A percentile compares a stretch with the other conserved stretches of the same genome.
phyloP scores from a whole-genome alignment of 1,140 invertebrate species.

The Archivesica marissinica region DNA sequence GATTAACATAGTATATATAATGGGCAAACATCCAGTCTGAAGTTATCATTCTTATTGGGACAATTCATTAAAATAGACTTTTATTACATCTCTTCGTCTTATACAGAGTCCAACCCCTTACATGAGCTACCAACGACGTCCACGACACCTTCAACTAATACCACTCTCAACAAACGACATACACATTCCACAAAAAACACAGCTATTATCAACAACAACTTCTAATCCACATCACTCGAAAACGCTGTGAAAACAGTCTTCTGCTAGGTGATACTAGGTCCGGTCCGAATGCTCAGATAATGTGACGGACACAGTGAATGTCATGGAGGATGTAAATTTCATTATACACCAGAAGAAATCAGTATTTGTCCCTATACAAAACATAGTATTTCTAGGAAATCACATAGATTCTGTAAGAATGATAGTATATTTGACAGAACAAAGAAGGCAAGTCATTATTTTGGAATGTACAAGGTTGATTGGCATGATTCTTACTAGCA shows the following conservation, averaged over 20 bases:
- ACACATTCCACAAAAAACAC: no score
- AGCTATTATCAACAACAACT: no score
- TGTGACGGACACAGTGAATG: slow-evolving; percentile 48
- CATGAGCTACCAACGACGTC: no score
- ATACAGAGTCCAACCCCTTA: no score
- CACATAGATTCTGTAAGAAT: slow-evolving; percentile 59
- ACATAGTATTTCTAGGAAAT: slow-evolving; percentile 61
- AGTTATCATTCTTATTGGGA: no score
- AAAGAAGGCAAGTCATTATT: slow-evolving; percentile 34
- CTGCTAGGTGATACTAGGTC: slow-evolving; percentile 40
- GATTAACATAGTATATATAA: no score
- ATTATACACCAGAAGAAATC: slow-evolving; percentile 61
- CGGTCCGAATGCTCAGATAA: slow-evolving; percentile 52
- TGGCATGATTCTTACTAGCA: slow-evolving; percentile 49
- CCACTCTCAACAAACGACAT: no score
- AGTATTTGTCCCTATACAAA: slow-evolving; percentile 47
- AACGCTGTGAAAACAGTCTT: slow-evolving; percentile 17
- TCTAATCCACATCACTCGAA: no score
- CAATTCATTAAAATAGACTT: no score
- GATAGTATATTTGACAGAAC: slow-evolving; percentile 43
- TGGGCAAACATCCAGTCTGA: no score
- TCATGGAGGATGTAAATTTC: slow-evolving; percentile 41
- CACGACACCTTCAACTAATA: no score
- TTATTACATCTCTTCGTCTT: no score
- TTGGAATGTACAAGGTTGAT: not conserved